These are phyloP conservation scores for Amphilophus citrinellus DNA, from an alignment of 2,113 vertebrate genomes.

Conservation along the genomic window DNA sequence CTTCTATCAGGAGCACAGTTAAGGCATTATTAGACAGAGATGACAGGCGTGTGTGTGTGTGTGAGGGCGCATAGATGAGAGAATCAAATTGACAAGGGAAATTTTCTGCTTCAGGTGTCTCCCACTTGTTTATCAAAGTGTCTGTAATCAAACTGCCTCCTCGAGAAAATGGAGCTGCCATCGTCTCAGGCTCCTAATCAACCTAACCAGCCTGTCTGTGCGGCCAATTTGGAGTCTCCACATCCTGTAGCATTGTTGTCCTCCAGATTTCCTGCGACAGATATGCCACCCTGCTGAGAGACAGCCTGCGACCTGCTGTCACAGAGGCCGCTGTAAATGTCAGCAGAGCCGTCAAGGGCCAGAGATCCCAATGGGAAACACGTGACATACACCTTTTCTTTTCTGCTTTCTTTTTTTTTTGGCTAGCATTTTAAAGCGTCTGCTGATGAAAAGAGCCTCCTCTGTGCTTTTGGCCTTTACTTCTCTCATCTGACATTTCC, in stretches of 20 bases:
- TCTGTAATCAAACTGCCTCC: conserved; percentile 44
- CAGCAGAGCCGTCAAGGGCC: conserved; percentile 13
- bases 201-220: not conserved
- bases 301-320: conserved; percentile 25
- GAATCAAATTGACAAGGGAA: conserved; percentile 40
- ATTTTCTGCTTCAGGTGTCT: conserved; percentile 44
- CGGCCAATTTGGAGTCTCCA: not conserved
- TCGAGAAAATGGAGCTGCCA: conserved; percentile 13
- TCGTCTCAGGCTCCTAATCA: conserved; percentile 10
- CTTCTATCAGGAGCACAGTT: conserved; percentile 33
- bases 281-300: conserved; percentile 2
- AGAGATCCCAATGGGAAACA: not conserved
- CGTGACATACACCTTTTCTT: not conserved
- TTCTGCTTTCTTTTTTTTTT: not conserved
- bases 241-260: not conserved
- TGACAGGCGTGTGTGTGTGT: not conserved
- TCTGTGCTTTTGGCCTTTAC: not conserved
- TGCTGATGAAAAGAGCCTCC: not conserved
- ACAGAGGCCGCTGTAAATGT: conserved; percentile 37
- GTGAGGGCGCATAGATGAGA: conserved; percentile 11
- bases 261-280: conserved; percentile 11
- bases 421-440: conserved; percentile 23
- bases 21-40: conserved; percentile 24
- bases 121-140: conserved; percentile 46
- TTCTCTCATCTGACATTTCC: conserved; percentile 46